Evolutionary conservation across 2,888 invertebrate genomes (phyloP), one percentile per base, ranked within the genome.

Genomic region (Drosophila melanosoma): DNA sequence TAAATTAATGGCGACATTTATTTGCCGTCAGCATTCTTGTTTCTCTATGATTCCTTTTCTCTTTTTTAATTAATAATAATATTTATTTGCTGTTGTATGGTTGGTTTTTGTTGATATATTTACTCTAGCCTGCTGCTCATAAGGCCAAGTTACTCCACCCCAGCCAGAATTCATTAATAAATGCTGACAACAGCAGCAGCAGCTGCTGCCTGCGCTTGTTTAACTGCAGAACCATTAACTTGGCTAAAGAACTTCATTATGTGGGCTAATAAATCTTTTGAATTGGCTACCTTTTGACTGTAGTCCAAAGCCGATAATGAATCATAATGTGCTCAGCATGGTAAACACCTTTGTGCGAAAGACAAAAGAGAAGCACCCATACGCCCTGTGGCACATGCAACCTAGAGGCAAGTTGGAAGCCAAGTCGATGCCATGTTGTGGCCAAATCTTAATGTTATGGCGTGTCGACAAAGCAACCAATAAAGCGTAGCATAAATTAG

Each of bases 401-500:
- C 62, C 62, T 26, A 33, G n/a, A 23, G 63, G 65, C 60, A 54
- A 35, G 54, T 64, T 54, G 53, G 40, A 56, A 61, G 76, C 49
- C 69, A 79, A 63, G 58, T 68, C 53, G 36, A 56, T 58, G 81
- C 52, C 66, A 79, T 63, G 57, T 64, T 68, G 49, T 32, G 78
- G 68, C 78, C 74, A 75, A 78, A 83, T 77, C 73, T 57, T 86
- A 83, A 83, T 87, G 79, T 85, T 85, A 77, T 76, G 75, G 83
- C 86, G 74, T 87, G 88, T 83, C 83, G 81, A 85, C 76, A 80
- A 75, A 86, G 79, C 83, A 86, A 77, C 79, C 86, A 81, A 88
- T 88, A 87, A 87, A 86, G 76, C 83, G 72, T 79, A 86, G 87
- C 83, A 83, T 87, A 90, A 87, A 87, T 90, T 87, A 88, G 89